A percentile compares a stretch with the other conserved stretches of the same genome.
phyloP scores from a whole-genome alignment of 1,140 invertebrate genomes.

The Microplitis mediator region DNA sequence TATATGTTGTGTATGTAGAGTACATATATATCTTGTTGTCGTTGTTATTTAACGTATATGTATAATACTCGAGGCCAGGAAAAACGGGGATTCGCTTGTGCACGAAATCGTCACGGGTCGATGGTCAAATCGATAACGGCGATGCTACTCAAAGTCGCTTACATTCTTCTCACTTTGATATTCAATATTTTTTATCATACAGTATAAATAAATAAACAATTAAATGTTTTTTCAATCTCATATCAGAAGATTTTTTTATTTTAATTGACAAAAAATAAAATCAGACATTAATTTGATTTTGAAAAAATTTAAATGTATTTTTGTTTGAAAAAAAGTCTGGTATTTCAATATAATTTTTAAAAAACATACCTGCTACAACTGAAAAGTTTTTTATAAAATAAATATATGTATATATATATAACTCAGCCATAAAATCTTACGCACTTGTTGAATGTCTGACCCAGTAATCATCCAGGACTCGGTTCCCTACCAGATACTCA shows the following conservation, averaged over 20 bases:
- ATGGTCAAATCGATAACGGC: constrained; percentile 26
- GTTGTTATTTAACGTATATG: not conserved
- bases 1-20: not conserved
- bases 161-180: not conserved
- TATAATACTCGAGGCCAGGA: constrained; percentile 5
- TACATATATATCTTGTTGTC: not conserved
- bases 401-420: not conserved
- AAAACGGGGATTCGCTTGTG: constrained; percentile 17
- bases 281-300: no score
- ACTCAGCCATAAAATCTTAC: not conserved
- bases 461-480: not conserved
- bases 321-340: no score
- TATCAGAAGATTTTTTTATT: no score
- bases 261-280: no score
- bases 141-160: not conserved
- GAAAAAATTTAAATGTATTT: no score
- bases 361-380: no score
- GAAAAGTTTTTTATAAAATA: no score
- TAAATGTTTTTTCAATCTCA: not conserved
- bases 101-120: constrained; percentile 25
- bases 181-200: not conserved
- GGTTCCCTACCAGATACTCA: no score
- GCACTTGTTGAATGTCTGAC: constrained; percentile 12
- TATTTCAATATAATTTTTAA: no score
- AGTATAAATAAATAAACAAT: not conserved